Evolutionary conservation across 2,113 vertebrate species (phyloP), one percentile per base, ranked within the genome.

Genomic region (Strigops habroptila): DNA sequence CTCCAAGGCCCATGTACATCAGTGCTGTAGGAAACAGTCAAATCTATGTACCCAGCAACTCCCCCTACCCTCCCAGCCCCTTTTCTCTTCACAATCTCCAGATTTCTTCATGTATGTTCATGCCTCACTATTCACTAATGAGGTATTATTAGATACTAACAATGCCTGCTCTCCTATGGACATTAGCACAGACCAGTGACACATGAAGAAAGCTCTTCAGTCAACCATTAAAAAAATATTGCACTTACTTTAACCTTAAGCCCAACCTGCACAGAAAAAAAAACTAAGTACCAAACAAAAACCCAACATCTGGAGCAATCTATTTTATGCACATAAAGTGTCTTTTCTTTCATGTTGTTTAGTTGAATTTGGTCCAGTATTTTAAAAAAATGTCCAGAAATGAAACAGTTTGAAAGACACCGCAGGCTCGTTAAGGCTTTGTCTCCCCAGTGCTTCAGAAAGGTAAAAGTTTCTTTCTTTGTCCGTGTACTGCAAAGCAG

Each of bases 381-480:
- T 96, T 94, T 70, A 91, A 94, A 97, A 97, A 97, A 90, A 95
- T 0, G 95, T 98, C 95, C 97, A 95, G 97, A 97, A 97, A 97
- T 94, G 23, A 97, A 97, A 97, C 79, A 95, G 96, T 98, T 96
- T 93, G 91, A 97, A 98, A 97, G 98, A 98, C 98, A 98, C 97
- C 94, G 95, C 97, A 98, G 97, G 97, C 97, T 98, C 81, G 96
- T 98, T 99, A 98, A 99, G 98, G 98, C 99, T 98, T 96, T 97
- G 92, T 98, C 97, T 98, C 95, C 98, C 98, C 96, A 82, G 97
- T 98, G 97, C 97, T 97, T 98, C 96, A 71, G 73, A 90, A 96
- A 97, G 91, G 87, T 86, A 79, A 82, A 91, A 93, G 86, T 53
- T 86, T 90, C 90, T 96, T 90, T 91, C 71, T 78, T 77, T 93